Evolutionary conservation across 2,888 invertebrate genomes (phyloP).

Genomic region (Drosophila neutralis): DNA sequence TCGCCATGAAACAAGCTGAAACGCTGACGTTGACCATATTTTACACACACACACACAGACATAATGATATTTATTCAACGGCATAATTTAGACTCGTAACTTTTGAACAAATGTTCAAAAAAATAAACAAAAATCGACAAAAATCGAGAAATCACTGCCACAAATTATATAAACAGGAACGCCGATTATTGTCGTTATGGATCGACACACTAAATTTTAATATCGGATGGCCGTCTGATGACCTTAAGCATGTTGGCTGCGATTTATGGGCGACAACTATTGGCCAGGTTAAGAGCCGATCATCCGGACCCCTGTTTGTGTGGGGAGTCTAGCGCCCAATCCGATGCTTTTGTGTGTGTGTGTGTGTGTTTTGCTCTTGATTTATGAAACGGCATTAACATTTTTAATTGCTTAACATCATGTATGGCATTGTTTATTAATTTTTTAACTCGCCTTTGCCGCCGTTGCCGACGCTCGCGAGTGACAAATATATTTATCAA

Average conservation of each 20-base stretch:
- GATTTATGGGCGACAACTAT: constrained; percentile 79
- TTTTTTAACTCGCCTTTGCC: constrained; percentile 65
- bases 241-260: constrained; percentile 59
- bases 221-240: constrained; percentile 43
- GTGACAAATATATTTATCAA: constrained; percentile 81
- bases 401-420: constrained; percentile 83
- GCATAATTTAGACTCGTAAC: constrained; percentile 61
- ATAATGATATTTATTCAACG: constrained; percentile 52
- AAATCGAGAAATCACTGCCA: constrained; percentile 3
- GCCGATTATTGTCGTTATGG: constrained; percentile 64
- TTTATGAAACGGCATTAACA: constrained; percentile 83
- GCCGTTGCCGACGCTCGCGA: constrained; percentile 44
- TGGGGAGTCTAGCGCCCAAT: constrained; percentile 52
- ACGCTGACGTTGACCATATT: constrained; percentile 66
- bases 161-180: constrained; percentile 52
- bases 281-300: constrained; percentile 60
- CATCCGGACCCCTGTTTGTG: constrained; percentile 9
- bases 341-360: constrained; percentile 27
- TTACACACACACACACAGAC: constrained; percentile 43
- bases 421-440: constrained; percentile 83
- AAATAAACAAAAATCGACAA: constrained; percentile 9
- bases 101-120: constrained; percentile 20
- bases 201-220: constrained; percentile 65
- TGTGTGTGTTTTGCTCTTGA: constrained; percentile 63
- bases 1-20: constrained; percentile 68